Evolutionary conservation across 2,797 vertebrate genomes (phyloP), one percentile per base, ranked within the genome.

Genomic region (Lepus oiostolus): DNA sequence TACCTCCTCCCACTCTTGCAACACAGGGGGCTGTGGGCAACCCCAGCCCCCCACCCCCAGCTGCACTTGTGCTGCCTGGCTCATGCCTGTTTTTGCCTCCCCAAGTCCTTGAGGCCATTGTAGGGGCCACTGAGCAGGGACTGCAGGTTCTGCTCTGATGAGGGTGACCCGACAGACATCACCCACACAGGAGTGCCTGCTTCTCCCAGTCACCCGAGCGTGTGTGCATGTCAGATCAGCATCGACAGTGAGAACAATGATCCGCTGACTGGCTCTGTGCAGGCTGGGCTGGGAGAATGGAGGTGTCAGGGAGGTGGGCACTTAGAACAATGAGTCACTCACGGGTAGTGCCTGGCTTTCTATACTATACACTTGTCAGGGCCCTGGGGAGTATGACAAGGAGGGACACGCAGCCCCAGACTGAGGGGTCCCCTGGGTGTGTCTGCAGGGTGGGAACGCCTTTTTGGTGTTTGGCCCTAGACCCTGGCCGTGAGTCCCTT

Each of bases 341-440:
- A 50, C n/a, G 71, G 22, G 83, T 16, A 92, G 38, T 5, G 3
- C 67, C 81, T 92, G 16, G 60, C 96, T 95, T 96, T 96, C 47
- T 72, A 17, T 81, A 89, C 72, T 95, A 68, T 77, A 74, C 26
- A 2, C 2, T 1, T 3, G 28, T 54, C 17, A n/a, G 70, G 75
- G 85, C 5, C 71, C 32, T 21, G 22, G 50, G 70, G 63, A 35
- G 47, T 21, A 67, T 3, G 0, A 84, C n/a, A 60, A 47, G 50
- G 28, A 90, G 35, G 28, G 85, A 60, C 60, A 63, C 1, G 1
- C 0, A 67, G 65, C 81, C 92, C 95, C 12, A 76, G 96, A 85
- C 35, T 63, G 68, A 68, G 72, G 75, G 62, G 19, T 60, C 38
- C 82, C 63, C 35, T 47, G 14, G 85, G 21, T 67, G 4, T 81